Evolutionary conservation across 2,113 vertebrate genomes (phyloP).

Genomic region (Anoura caudifer): DNA sequence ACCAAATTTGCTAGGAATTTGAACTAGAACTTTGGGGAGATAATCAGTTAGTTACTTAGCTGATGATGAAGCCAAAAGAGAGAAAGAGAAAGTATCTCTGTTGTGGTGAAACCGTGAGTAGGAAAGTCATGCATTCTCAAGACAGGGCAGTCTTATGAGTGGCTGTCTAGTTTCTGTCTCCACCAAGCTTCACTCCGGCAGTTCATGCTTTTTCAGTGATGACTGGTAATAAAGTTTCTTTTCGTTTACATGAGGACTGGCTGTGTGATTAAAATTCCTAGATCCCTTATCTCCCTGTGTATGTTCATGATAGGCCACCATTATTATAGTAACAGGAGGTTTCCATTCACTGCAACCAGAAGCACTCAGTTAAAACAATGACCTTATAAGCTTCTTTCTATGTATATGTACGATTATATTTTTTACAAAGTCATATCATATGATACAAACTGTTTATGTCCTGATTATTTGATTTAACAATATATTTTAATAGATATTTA

Average conservation of each 20-base stretch:
- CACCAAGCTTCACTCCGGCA: not conserved
- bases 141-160: not conserved
- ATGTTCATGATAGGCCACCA: not conserved
- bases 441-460: not conserved
- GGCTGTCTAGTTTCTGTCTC: not conserved
- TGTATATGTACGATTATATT: not conserved
- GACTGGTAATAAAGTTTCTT: not conserved
- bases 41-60: not conserved
- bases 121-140: not conserved
- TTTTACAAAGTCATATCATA: not conserved
- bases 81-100: not conserved
- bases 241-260: not conserved
- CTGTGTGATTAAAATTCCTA: not conserved
- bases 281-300: not conserved
- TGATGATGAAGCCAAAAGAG: not conserved
- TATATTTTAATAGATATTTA: not conserved
- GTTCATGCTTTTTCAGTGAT: not conserved
- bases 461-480: not conserved
- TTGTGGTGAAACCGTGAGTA: not conserved
- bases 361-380: not conserved
- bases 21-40: not conserved
- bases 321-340: not conserved
- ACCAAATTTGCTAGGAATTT: not conserved
- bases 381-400: not conserved
- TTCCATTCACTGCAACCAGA: not conserved